Evolutionary conservation across 2,797 vertebrate species (phyloP).

Genomic region (Enteromius mattozi): DNA sequence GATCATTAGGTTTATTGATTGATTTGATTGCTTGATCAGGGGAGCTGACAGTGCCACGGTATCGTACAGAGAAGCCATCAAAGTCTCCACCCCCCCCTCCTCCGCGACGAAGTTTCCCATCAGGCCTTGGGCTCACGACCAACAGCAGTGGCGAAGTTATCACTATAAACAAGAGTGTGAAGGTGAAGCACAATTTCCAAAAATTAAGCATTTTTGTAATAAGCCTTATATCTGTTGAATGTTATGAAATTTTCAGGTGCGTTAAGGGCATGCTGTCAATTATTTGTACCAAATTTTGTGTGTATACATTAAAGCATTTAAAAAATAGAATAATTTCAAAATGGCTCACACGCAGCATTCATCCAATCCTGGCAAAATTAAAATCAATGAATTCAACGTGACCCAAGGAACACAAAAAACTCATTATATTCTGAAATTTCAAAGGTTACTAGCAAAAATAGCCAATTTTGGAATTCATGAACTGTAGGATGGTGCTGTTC

Average conservation of each 20-base stretch:
- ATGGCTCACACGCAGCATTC: neutral
- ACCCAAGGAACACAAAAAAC: too few relatives aligned
- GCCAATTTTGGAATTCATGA: neutral
- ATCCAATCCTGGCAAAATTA: neutral
- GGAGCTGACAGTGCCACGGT: slow-evolving; percentile 87
- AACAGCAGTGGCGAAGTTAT: slow-evolving; percentile 90
- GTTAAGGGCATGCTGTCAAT: neutral
- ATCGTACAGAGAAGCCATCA: slow-evolving; percentile 93
- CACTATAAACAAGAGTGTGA: slow-evolving; percentile 89
- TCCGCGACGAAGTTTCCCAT: slow-evolving; percentile 93
- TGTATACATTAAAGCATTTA: neutral
- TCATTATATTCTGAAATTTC: neutral
- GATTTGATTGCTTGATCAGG: slow-evolving; percentile 48
- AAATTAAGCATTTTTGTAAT: neutral
- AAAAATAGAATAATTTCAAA: neutral
- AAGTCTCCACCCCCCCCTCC: slow-evolving; percentile 94
- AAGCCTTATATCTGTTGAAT: neutral
- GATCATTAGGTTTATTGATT: slow-evolving; percentile 1
- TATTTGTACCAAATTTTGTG: neutral
- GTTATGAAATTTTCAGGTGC: too few relatives aligned
- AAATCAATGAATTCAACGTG: neutral
- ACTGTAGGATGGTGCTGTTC: neutral
- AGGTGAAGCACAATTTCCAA: slow-evolving; percentile 72
- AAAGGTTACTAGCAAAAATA: neutral
- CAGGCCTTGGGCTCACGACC: slow-evolving; percentile 91